Percentiles rank a stretch among this genome's conserved stretches.
Evolutionary conservation across 2,113 vertebrate species (phyloP).

Genomic region (Pterophyllum scalare): DNA sequence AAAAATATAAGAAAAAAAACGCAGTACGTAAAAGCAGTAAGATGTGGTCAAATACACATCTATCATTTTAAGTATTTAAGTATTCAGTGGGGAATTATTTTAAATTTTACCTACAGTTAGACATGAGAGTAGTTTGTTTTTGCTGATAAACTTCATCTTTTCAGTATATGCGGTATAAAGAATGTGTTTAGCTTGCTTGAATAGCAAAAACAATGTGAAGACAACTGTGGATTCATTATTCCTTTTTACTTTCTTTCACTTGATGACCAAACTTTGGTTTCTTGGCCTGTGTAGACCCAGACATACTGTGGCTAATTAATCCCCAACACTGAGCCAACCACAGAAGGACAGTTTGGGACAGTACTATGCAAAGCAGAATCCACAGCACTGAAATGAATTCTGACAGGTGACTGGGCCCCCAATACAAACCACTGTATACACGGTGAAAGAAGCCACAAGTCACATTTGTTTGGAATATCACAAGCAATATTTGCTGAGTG

Average conservation of each 20-base stretch:
- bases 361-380: constrained; percentile 40
- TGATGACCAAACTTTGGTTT: constrained; percentile 25
- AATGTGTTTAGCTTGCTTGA: constrained; percentile 30
- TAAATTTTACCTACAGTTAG: background rate
- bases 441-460: constrained; percentile 22
- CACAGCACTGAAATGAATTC: constrained; percentile 48
- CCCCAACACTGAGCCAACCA: constrained; percentile 30
- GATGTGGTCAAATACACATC: no score
- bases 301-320: constrained; percentile 70
- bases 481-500: constrained; percentile 65
- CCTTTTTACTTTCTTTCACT: background rate
- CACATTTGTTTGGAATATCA: constrained; percentile 58
- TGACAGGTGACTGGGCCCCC: constrained; percentile 63
- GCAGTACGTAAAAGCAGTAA: background rate
- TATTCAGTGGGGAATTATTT: background rate
- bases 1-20: background rate
- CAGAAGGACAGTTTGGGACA: constrained; percentile 31
- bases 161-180: constrained; percentile 21
- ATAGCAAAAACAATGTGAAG: constrained; percentile 27
- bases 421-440: constrained; percentile 5
- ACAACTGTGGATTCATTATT: constrained; percentile 39
- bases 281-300: constrained; percentile 33
- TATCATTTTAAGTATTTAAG: background rate
- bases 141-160: background rate
- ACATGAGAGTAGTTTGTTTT: background rate